Evolutionary conservation across 1,140 invertebrate genomes (phyloP), one percentile per base, ranked within the genome.

Genomic region (Xylocopa sonorina): DNA sequence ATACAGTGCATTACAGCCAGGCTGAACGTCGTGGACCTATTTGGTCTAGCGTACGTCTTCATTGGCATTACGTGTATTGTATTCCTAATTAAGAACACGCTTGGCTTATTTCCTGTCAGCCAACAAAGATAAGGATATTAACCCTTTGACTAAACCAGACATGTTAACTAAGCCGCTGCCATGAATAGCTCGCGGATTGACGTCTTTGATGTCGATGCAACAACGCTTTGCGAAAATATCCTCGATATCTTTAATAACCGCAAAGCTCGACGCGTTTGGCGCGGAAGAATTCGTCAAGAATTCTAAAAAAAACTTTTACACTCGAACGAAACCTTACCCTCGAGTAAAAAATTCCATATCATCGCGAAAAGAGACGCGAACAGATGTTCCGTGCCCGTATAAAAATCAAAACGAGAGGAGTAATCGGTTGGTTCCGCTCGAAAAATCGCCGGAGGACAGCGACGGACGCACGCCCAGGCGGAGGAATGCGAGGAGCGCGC

Each of bases 401-500:
- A n/a, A n/a, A n/a, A n/a, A n/a, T n/a, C n/a, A n/a, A n/a, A 7
- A 7, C 7, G 7, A 2, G 9, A 34, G 62, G 24, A 27, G n/a
- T n/a, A n/a, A 41, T 63, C 24, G n/a, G n/a, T 1, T 4, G 14
- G 12, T 24, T 53, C 12, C 34, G 51, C 14, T 55, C 4, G 3
- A 18, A 38, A 38, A 75, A 55, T 32, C 12, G 34, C 41, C n/a
- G 66, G 53, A 74, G 41, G 32, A 50, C 24, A 16, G 16, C 3
- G 14, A n/a, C 27, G 60, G 80, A 80, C 78, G 38, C 18, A 62
- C 5, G 34, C 34, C 66, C 80, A 18, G 60, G 50, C 34, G 51
- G 43, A 62, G 48, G 77, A 79, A 79, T 79, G 67, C 63, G 55
- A 48, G 50, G 29, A 62, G 6, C 55, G 16, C 21, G 12, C 3